Conservation (phyloP, 2,113 vertebrate species). For the Abramis brama region DNA sequence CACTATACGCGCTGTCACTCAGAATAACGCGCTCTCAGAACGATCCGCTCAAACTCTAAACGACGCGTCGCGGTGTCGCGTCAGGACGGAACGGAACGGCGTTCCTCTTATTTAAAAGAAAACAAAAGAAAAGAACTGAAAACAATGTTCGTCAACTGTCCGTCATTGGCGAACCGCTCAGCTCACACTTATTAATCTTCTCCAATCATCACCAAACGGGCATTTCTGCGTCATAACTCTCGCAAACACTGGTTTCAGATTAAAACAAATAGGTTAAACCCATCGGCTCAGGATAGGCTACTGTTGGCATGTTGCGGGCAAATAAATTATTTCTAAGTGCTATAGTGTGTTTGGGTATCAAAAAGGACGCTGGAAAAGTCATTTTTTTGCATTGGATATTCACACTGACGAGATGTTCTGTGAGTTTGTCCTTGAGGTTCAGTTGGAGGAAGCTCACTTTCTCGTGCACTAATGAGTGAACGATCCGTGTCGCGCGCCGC, state of each 20-base stretch:
- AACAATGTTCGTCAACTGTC: slow-evolving; percentile 15
- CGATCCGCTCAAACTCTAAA: too few relatives aligned
- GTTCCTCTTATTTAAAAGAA: background rate
- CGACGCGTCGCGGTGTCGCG: background rate
- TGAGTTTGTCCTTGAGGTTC: slow-evolving; percentile 22
- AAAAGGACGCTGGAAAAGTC: background rate
- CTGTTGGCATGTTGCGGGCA: background rate
- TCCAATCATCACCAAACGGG: background rate
- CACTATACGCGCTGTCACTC: background rate
- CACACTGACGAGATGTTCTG: background rate
- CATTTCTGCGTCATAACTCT: slow-evolving; percentile 7
- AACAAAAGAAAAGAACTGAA: background rate
- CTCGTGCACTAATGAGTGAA: background rate
- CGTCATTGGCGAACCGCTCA: background rate
- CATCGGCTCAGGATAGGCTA: background rate
- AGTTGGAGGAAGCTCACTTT: slow-evolving; percentile 10
- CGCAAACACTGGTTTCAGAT: background rate
- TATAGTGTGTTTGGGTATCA: background rate
- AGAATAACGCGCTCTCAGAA: background rate
- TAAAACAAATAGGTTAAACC: slow-evolving; percentile 14
- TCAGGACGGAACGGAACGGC: background rate
- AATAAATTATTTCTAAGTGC: background rate
- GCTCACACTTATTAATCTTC: background rate
- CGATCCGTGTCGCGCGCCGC: background rate
- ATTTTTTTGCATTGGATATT: background rate